Conservation (phyloP, 2,113 vertebrate species). For the Alligator mississippiensis region DNA sequence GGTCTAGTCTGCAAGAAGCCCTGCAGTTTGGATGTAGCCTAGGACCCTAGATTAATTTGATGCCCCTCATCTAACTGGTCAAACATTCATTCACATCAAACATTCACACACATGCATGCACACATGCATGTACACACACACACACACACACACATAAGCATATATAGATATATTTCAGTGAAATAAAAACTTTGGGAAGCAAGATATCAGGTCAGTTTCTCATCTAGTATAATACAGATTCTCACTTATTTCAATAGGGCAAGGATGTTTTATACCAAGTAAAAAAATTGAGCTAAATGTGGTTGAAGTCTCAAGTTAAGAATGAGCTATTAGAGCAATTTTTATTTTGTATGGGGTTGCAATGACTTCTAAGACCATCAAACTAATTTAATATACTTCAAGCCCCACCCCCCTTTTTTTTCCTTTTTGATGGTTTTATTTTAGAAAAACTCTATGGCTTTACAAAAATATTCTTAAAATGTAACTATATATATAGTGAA, state of each 20-base stretch:
- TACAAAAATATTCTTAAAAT: constrained; percentile 53
- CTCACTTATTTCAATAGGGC: neutral
- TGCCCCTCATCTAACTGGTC: neutral
- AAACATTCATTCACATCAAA: neutral
- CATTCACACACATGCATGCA: too few species aligned
- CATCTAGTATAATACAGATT: neutral
- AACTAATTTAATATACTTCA: neutral
- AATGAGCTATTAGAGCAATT: neutral
- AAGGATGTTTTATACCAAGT: neutral
- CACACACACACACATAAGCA: too few species aligned
- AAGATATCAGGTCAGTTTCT: neutral
- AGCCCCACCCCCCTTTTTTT: constrained; percentile 37
- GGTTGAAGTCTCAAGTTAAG: neutral
- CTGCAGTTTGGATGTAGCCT: too few species aligned
- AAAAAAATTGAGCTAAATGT: neutral
- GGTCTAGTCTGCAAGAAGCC: too few species aligned
- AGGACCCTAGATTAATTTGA: too few species aligned
- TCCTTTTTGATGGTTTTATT: constrained; percentile 49
- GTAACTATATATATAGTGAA: constrained; percentile 34
- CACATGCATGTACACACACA: too few species aligned
- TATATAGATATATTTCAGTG: neutral
- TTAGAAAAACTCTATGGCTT: constrained; percentile 36
- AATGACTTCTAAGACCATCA: constrained; percentile 34
- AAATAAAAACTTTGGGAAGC: neutral
- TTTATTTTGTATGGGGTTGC: constrained; percentile 19